A percentile compares a stretch with the other conserved stretches of the same genome.
phyloP scores from a whole-genome alignment of 2,797 vertebrate species.

The Strix occidentalis region DNA sequence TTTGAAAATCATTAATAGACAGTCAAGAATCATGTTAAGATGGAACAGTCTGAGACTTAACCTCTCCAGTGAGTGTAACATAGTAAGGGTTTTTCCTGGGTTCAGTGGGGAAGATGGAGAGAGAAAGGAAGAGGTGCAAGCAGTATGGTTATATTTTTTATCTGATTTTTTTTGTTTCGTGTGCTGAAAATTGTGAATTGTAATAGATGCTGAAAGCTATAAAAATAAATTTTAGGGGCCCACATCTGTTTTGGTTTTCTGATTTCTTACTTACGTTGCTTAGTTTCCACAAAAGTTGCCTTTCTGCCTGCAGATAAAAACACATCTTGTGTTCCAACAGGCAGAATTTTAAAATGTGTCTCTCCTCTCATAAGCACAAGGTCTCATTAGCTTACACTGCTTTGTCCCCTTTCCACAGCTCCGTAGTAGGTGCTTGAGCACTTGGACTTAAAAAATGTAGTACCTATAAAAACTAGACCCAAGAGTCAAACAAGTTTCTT shows the following conservation, averaged over 20 bases:
- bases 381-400: background rate
- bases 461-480: background rate
- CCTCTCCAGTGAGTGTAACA: background rate
- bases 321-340: background rate
- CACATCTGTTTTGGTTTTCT: background rate
- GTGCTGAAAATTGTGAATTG: background rate
- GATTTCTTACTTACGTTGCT: background rate
- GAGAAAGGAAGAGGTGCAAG: background rate
- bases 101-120: background rate
- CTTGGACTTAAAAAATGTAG: background rate
- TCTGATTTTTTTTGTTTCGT: background rate
- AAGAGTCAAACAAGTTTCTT: background rate
- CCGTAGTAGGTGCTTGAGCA: background rate
- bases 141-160: background rate
- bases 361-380: background rate
- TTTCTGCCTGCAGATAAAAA: background rate
- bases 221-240: background rate
- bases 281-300: background rate
- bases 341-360: background rate
- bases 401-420: background rate
- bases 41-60: background rate
- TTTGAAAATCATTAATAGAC: background rate
- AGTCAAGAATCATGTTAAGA: background rate
- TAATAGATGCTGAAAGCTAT: background rate
- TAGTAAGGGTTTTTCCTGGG: background rate